Conservation (phyloP, 2,113 vertebrate species). For the Opisthocomus hoazin region DNA sequence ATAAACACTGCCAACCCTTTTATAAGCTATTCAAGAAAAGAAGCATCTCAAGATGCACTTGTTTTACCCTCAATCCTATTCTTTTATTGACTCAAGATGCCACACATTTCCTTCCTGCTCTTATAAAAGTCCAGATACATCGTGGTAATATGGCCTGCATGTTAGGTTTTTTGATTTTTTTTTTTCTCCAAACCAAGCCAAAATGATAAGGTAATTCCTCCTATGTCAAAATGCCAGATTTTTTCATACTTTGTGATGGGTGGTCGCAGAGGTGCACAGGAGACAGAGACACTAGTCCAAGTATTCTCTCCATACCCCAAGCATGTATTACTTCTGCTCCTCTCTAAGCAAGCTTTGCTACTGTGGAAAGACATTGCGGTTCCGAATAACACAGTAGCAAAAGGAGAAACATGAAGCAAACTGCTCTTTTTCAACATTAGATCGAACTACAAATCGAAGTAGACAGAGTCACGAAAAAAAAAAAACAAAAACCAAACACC, state of each 20-base stretch:
- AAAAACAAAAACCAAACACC: background rate
- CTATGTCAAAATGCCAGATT: background rate
- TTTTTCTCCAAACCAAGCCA: background rate
- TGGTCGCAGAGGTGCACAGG: background rate
- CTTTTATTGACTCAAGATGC: background rate
- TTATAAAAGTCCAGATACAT: background rate
- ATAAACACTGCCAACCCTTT: background rate
- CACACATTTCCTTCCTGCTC: background rate
- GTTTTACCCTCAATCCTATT: background rate
- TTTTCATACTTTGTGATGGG: background rate
- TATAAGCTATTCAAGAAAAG: background rate
- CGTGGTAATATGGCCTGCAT: background rate
- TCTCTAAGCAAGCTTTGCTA: background rate
- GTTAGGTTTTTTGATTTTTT: background rate
- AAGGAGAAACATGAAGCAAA: background rate
- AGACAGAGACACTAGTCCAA: background rate
- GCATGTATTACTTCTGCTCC: background rate
- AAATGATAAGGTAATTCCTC: background rate
- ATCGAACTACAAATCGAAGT: background rate
- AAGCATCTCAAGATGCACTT: background rate
- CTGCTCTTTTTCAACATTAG: background rate
- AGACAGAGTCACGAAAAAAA: background rate
- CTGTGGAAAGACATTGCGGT: background rate
- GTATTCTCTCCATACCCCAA: background rate
- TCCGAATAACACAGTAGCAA: background rate